Base-by-base conservation (phyloP, 2,888 invertebrate species). In the Lacanobia oleracea region DNA sequence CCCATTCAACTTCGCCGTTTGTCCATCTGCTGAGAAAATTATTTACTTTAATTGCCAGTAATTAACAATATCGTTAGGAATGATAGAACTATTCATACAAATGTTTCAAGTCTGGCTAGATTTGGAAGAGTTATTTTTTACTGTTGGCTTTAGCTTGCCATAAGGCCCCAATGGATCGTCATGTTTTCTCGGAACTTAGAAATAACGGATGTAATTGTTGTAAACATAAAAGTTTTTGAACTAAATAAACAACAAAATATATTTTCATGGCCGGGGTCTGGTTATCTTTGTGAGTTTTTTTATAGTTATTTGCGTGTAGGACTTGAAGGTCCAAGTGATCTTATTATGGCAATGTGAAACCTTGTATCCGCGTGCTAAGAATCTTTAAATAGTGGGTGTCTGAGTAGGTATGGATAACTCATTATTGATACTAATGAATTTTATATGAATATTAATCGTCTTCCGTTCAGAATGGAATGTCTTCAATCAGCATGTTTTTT, bases 1-100 rank as follows among this genome's bases (percentile, higher is more conserved):
- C 90, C 95, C 95, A 95, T 89, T 95, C 95, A 54, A 89, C 84
- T 73, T 95, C 94, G 64, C 95, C 96, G 79, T 96, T 96, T 83
- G 91, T 85, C 94, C 95, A 96, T 91, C 95, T 96, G 90, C 77
- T 86, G 77, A 88, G 77, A 85, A 88, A 10, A 53, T 70, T 33
- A 8, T 54, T 53, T 18, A 54, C 8, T 16, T 23, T 59, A 16
- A 45, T n/a, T 51, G 23, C 14, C 3, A 7, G 3, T 65, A 4
- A 43, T 10, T 12, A 12, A 12, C 40, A 40, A 12, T 12, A 40
- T 40, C 40, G 9, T 40, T 40, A 10, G 43, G 43, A 43, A 1
- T 43, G 12, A 43, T 43, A 43, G 43, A 12, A 43, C 43, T 14
- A 27, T 27, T 27, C 27, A 27, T 3, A 33, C 33, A 33, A 33